These are phyloP conservation scores for Mimas tiliae DNA, from an alignment of 2,888 invertebrate genomes.

Conservation along the genomic window DNA sequence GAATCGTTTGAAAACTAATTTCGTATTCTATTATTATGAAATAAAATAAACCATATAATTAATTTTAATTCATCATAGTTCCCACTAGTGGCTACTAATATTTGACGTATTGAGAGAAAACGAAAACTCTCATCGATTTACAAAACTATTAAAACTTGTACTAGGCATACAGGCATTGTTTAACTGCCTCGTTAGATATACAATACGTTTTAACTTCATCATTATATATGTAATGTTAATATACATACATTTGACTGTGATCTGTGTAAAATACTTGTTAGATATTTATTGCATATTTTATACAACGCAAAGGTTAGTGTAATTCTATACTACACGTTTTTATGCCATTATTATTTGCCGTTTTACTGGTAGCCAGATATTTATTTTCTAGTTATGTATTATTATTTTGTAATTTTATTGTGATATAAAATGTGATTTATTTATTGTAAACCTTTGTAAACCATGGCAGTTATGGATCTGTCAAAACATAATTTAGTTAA, in stretches of 20 bases:
- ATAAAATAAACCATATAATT: no score
- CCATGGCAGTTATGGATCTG: not conserved
- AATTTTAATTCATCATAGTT: no score
- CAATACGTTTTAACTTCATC: not conserved
- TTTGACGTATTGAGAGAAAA: no score
- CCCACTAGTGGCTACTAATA: no score
- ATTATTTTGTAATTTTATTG: constrained; percentile 10
- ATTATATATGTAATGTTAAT: not conserved
- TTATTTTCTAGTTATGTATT: not conserved
- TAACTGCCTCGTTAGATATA: no score
- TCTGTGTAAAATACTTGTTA: constrained; percentile 12
- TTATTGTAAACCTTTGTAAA: constrained; percentile 2
- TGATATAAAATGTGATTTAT: constrained; percentile 28
- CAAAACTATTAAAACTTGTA: no score
- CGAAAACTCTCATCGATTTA: no score
- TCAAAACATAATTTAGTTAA: not conserved
- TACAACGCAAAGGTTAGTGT: not conserved
- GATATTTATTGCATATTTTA: constrained; percentile 13
- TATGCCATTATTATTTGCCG: not conserved
- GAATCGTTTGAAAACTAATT: no score
- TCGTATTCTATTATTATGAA: no score
- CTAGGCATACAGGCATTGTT: no score
- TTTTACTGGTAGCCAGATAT: not conserved
- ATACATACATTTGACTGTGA: constrained; percentile 12
- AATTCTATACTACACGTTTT: not conserved